Percentiles rank a stretch among this genome's conserved stretches.
Conservation (phyloP, 2,113 vertebrate species). For the Lichenostomus cassidix region DNA sequence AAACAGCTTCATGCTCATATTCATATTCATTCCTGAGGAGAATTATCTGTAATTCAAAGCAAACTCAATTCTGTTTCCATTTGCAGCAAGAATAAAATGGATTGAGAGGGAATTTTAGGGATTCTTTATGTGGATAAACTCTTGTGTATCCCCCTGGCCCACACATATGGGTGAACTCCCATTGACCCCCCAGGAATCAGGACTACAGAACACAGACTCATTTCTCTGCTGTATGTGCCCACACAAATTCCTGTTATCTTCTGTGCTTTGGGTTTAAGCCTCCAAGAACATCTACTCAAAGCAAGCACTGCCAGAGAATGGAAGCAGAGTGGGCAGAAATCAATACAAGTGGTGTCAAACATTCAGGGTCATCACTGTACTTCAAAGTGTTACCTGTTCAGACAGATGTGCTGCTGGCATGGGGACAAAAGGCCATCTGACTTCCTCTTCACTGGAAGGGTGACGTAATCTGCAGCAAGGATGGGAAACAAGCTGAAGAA, state of each 20-base stretch:
- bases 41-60: not conserved
- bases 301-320: not conserved
- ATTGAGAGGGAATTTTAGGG: not conserved
- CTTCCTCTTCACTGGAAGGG: conserved; percentile 49
- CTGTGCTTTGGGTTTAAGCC: not conserved
- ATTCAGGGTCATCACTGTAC: accelerated
- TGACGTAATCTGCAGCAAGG: not conserved
- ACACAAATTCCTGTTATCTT: not conserved
- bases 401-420: conserved; percentile 11
- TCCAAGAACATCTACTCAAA: not conserved
- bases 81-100: not conserved
- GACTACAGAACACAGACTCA: not conserved
- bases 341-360: not conserved
- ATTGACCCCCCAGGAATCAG: not conserved
- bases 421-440: conserved; percentile 27
- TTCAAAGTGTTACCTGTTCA: conserved; percentile 28
- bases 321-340: not conserved
- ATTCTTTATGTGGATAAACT: not conserved
- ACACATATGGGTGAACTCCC: not conserved
- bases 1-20: not conserved
- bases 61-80: not conserved
- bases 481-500: not conserved
- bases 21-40: not conserved
- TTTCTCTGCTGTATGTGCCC: not conserved
- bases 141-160: too few species aligned